Evolutionary conservation across 2,113 vertebrate genomes (phyloP), one percentile per base, ranked within the genome.

Genomic region (Tiliqua scincoides): DNA sequence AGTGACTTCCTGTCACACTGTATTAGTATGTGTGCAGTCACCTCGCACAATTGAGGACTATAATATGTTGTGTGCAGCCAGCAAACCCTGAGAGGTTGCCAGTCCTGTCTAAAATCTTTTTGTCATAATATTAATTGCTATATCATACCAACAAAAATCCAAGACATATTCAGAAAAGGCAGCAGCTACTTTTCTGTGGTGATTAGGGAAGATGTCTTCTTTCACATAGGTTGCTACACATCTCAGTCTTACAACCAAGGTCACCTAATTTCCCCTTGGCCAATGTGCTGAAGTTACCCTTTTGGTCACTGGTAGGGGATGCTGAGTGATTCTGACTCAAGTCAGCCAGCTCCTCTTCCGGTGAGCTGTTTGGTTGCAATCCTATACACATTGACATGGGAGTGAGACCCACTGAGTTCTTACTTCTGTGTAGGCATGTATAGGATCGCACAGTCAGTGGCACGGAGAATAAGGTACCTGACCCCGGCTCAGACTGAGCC

Each of bases 1-100:
- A 67, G 68, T 86, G 76, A 79, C 72, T 80, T 86, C 77, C 59
- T 86, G 74, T 70, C 83, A 85, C 52, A 78, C 52, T 70, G n/a
- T 27, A 70, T 70, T 85, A 85, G 54, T 35, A 43, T 62, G 14
- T 73, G 59, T 54, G n/a, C 15, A 73, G 30, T 59, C 63, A 73
- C n/a, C 30, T 73, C 20, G 68, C 54, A 12, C 85, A 80, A 79
- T 80, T 30, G 52, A 73, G 65, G 37, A 71, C n/a, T 52, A 43
- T n/a, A 65, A 77, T 14, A 48, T 72, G 54, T n/a, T 59, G 65
- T 40, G 32, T 85, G 10, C 11, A 85, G 52, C 76, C 76, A 79
- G 40, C 8, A 86, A 79, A 79, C 14, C 25, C 40, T 25, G 30
- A 80, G 70, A 80, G 40, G 10, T 32, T 48, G 67, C 67, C 68